A percentile compares a stretch with the other conserved stretches of the same genome.
phyloP scores from a whole-genome alignment of 2,113 vertebrate genomes.

The Beaufortia kweichowensis region DNA sequence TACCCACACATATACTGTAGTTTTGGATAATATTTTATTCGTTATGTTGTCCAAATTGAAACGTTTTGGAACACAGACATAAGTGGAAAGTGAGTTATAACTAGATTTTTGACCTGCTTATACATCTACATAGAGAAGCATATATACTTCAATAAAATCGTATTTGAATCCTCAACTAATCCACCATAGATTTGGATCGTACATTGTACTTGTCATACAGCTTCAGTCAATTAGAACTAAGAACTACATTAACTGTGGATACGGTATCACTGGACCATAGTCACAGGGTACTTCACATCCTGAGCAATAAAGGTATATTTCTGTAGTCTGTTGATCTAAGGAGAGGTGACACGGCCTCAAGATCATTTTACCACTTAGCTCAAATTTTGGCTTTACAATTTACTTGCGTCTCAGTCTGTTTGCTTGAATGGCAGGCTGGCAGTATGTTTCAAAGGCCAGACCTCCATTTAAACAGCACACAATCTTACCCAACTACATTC shows the following conservation, averaged over 20 bases:
- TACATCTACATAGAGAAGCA: background rate
- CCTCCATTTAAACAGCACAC: slow-evolving; percentile 50
- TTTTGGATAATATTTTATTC: too few relatives aligned
- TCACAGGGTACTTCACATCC: slow-evolving; percentile 38
- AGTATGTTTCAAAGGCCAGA: slow-evolving; percentile 39
- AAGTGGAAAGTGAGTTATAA: too few relatives aligned
- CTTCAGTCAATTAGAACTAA: slow-evolving; percentile 37
- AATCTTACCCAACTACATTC: slow-evolving; percentile 12
- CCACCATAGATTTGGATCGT: background rate
- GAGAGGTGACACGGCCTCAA: slow-evolving; percentile 72
- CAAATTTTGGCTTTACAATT: slow-evolving; percentile 68
- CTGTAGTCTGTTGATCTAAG: slow-evolving; percentile 69
- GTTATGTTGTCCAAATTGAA: too few relatives aligned
- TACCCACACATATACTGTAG: too few relatives aligned
- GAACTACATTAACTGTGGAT: slow-evolving; percentile 46
- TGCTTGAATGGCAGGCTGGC: slow-evolving; percentile 55
- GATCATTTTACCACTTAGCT: slow-evolving; percentile 74
- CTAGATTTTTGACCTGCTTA: background rate
- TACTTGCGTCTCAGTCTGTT: slow-evolving; percentile 67
- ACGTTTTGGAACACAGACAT: too few relatives aligned
- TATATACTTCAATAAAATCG: background rate
- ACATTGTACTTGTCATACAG: background rate
- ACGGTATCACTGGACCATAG: slow-evolving; percentile 69
- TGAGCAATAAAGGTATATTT: slow-evolving; percentile 64
- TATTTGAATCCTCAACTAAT: background rate